Evolutionary conservation across 2,113 vertebrate species (phyloP), one percentile per base, ranked within the genome.

Genomic region (Hystrix cristata): DNA sequence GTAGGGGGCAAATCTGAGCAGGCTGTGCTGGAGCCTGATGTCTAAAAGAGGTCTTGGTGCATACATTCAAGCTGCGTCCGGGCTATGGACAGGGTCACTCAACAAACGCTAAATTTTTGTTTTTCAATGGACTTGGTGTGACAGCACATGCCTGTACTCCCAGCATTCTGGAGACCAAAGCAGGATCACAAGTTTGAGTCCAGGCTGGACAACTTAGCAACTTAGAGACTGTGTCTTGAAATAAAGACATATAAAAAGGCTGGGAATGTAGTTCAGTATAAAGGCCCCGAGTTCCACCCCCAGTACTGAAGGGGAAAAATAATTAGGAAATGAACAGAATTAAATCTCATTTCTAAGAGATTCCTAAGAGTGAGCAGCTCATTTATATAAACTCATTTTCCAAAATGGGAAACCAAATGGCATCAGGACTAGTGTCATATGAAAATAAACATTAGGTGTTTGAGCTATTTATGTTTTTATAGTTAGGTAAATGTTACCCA

Each of bases 101-200:
- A 92, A 92, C 25, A 83, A 91, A 90, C 59, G 51, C 43, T 74
- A 74, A 92, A 23, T 19, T 86, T 80, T 96, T 96, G 90, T 82
- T 79, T 29, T 48, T 76, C 38, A 27, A 27, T 48, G 43, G 27
- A 76, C 43, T 76, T 25, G 25, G 48, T 7, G 2, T 18, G 29
- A 34, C 31, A 55, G 48, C 76, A 34, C 13, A 76, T 8, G 51
- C 27, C 48, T 79, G 15, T 55, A 34, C 31, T 55, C 51, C 25
- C 51, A 31, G 4, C 1, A 55, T 29, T 79, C 76, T 16, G 51
- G 25, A 79, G 31, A 55, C 18, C 34, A 16, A 55, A 18, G 18
- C 29, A 55, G 51, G 29, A 53, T 53, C 46, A 34, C 48, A 53
- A 53, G 27, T 19, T 19, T 8, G 7, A 78, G 48, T 27, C 25